phyloP scores from a whole-genome alignment of 2,797 vertebrate species.

The Urocyon cinereoargenteus region DNA sequence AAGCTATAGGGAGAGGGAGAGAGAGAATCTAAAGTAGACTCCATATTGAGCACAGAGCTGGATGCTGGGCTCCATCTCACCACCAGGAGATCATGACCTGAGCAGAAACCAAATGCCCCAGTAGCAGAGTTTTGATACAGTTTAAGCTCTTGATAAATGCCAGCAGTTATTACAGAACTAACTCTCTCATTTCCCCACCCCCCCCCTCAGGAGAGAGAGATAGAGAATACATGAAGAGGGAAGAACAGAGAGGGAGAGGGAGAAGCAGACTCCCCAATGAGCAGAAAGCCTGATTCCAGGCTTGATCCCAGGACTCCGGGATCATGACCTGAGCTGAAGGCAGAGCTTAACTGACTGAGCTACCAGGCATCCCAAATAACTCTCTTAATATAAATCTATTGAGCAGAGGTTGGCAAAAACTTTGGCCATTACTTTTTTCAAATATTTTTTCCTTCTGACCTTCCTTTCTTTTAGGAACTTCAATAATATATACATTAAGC shows the following conservation, averaged over 20 bases:
- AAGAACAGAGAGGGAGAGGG: too few relatives aligned
- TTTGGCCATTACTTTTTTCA: neutral
- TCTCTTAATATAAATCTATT: neutral
- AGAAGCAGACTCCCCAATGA: too few relatives aligned
- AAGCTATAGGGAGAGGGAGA: neutral
- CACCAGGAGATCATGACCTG: neutral
- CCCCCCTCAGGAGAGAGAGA: too few relatives aligned
- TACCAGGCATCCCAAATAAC: too few relatives aligned
- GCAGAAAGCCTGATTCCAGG: too few relatives aligned
- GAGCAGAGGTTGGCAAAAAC: neutral
- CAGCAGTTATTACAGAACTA: neutral
- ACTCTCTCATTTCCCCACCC: too few relatives aligned
- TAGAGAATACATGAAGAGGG: too few relatives aligned
- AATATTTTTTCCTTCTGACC: neutral
- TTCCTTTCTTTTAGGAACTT: neutral
- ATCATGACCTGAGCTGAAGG: too few relatives aligned
- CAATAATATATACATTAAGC: neutral
- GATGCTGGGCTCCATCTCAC: accelerated
- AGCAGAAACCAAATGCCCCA: neutral
- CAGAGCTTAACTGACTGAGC: too few relatives aligned
- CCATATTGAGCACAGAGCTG: neutral
- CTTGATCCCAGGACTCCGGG: too few relatives aligned
- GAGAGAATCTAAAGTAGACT: neutral
- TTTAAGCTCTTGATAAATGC: neutral
- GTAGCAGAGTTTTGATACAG: neutral